Percentiles rank a stretch among this genome's conserved stretches.
These are phyloP conservation scores for Chalcosyrphus nemorum DNA, from an alignment of 2,888 invertebrate species.

Conservation along the genomic window DNA sequence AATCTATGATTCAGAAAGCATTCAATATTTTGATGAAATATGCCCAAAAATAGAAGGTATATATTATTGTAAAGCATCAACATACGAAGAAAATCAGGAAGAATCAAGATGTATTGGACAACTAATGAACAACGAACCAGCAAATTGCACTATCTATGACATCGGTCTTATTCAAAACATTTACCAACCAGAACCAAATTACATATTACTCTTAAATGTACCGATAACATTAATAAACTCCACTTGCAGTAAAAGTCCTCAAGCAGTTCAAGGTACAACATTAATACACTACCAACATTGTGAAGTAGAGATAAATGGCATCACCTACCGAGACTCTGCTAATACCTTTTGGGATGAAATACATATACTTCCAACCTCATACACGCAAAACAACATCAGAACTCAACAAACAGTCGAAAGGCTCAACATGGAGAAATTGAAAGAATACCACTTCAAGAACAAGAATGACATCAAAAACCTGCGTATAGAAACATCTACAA, in stretches of 20 bases:
- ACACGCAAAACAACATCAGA: neutral
- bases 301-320: constrained; percentile 7
- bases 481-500: neutral
- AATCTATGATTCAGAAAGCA: constrained; percentile 6
- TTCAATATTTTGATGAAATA: constrained; percentile 42
- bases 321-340: constrained; percentile 12
- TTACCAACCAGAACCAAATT: constrained; percentile 27
- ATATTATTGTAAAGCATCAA: constrained; percentile 18
- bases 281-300: constrained; percentile 16
- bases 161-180: constrained; percentile 9
- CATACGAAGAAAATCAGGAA: too few species aligned
- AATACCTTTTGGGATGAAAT: constrained; percentile 12
- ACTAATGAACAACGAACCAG: constrained; percentile 23
- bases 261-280: constrained; percentile 11
- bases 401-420: neutral
- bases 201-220: constrained; percentile 28
- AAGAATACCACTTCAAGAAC: neutral
- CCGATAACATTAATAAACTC: constrained; percentile 14
- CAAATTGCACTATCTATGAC: constrained; percentile 21
- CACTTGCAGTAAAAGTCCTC: constrained; percentile 7
- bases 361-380: constrained; percentile 24
- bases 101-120: constrained; percentile 33
- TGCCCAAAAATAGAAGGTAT: constrained; percentile 39
- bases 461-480: neutral
- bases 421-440: constrained; percentile 13